Conservation (phyloP, 1,140 invertebrate genomes). For the Meloidogyne hapla region DNA sequence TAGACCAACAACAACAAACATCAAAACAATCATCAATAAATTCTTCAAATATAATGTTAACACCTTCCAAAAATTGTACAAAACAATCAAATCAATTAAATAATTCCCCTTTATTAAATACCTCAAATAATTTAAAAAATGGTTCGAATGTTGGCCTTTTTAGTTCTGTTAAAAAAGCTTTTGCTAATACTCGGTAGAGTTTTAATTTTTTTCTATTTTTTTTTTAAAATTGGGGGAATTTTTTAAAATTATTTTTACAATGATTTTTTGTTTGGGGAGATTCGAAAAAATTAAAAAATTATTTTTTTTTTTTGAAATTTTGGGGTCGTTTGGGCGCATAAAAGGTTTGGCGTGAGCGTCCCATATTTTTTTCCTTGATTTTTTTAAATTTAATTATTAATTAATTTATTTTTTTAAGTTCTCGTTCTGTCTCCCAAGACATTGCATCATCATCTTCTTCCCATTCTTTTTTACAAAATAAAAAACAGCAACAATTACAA, state of each 20-base stretch:
- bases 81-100: slow-evolving; percentile 18
- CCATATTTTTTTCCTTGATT: not conserved
- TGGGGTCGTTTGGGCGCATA: no score
- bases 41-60: not conserved
- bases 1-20: slow-evolving; percentile 23
- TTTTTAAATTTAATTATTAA: not conserved
- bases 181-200: slow-evolving; percentile 68
- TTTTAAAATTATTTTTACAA: no score
- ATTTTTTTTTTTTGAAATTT: no score
- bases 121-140: not conserved
- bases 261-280: no score
- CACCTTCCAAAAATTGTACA: slow-evolving; percentile 65
- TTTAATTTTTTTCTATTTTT: not conserved
- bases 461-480: not conserved
- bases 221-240: not conserved
- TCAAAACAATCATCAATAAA: not conserved
- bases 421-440: slow-evolving; percentile 65
- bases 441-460: slow-evolving; percentile 33
- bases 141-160: slow-evolving; percentile 74
- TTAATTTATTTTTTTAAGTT: slow-evolving; percentile 24
- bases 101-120: not conserved
- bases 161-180: slow-evolving; percentile 83
- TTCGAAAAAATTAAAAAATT: no score
- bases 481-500: not conserved
- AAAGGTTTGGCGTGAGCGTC: no score